A percentile compares a stretch with the other conserved stretches of the same genome.
Evolutionary conservation across 1,140 invertebrate species (phyloP).

Genomic region (Drosophila carrolli): DNA sequence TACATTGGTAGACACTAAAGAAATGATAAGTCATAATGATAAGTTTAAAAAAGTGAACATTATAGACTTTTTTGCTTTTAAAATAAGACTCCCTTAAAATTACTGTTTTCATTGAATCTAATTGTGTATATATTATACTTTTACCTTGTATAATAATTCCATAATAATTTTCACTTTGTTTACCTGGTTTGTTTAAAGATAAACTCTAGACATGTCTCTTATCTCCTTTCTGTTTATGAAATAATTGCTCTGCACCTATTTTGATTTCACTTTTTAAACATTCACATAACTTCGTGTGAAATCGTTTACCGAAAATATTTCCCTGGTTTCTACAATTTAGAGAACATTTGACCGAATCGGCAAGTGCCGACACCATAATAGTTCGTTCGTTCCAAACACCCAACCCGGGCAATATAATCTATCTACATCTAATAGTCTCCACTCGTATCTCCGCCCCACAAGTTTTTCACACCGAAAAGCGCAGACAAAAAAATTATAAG

Average conservation of each 20-base stretch:
- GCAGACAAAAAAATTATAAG: conserved; percentile 42
- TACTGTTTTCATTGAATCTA: too few species aligned
- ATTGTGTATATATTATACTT: too few species aligned
- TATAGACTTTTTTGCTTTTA: too few species aligned
- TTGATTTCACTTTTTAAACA: background rate
- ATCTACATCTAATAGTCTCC: conserved; percentile 23
- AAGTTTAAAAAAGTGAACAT: too few species aligned
- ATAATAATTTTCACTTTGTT: background rate
- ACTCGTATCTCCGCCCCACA: conserved; percentile 56
- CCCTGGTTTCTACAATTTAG: background rate
- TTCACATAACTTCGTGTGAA: background rate
- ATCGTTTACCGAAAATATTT: too few species aligned
- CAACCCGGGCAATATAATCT: conserved; percentile 11
- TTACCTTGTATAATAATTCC: too few species aligned
- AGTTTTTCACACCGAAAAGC: conserved; percentile 75
- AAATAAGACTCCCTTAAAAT: too few species aligned
- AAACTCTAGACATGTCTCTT: background rate
- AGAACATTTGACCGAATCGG: conserved; percentile 8
- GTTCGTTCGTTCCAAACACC: background rate
- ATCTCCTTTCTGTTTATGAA: background rate
- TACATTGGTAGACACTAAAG: too few species aligned
- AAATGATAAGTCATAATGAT: too few species aligned
- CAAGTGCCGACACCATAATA: background rate
- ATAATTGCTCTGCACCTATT: background rate
- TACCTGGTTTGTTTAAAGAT: background rate